Conservation (phyloP, 2,888 invertebrate genomes). For the Cordylochernes scorpioides region DNA sequence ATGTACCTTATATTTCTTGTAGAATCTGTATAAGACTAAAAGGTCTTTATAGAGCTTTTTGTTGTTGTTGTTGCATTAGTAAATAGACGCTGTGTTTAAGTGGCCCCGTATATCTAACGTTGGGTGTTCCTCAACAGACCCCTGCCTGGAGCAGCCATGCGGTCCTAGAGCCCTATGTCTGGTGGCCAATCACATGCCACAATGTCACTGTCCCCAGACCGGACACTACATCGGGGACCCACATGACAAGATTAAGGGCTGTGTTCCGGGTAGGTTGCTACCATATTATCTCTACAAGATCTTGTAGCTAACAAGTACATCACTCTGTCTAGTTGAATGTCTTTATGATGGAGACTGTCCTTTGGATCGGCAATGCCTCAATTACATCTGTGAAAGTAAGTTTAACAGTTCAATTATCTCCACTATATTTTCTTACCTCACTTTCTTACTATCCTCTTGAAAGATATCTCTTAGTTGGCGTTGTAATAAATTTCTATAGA, state of each 20-base stretch:
- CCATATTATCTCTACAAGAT: not conserved
- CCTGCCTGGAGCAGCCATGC: slow-evolving; percentile 42
- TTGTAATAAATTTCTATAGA: too few species aligned
- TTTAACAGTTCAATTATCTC: not conserved
- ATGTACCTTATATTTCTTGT: too few species aligned
- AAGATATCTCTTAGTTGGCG: too few species aligned
- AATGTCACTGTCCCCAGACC: slow-evolving; percentile 12
- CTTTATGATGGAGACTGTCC: slow-evolving; percentile 64
- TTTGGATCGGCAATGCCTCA: slow-evolving; percentile 50
- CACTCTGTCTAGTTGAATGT: slow-evolving; percentile 35
- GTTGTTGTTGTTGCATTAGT: too few species aligned
- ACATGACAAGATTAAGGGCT: slow-evolving; percentile 12
- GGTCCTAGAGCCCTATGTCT: slow-evolving; percentile 48
- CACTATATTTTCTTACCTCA: too few species aligned
- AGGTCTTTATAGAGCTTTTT: too few species aligned
- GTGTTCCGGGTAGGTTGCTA: slow-evolving; percentile 6
- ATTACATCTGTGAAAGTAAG: slow-evolving; percentile 20
- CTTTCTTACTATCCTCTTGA: too few species aligned
- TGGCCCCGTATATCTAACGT: too few species aligned
- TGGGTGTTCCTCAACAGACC: slow-evolving; percentile 27
- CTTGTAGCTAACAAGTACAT: not conserved
- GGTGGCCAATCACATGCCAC: slow-evolving; percentile 43
- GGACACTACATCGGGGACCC: slow-evolving; percentile 14
- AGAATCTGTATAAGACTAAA: too few species aligned
- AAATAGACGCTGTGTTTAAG: too few species aligned